These are phyloP conservation scores for Anas platyrhynchos DNA, from an alignment of 2,113 vertebrate species.

Conservation along the genomic window DNA sequence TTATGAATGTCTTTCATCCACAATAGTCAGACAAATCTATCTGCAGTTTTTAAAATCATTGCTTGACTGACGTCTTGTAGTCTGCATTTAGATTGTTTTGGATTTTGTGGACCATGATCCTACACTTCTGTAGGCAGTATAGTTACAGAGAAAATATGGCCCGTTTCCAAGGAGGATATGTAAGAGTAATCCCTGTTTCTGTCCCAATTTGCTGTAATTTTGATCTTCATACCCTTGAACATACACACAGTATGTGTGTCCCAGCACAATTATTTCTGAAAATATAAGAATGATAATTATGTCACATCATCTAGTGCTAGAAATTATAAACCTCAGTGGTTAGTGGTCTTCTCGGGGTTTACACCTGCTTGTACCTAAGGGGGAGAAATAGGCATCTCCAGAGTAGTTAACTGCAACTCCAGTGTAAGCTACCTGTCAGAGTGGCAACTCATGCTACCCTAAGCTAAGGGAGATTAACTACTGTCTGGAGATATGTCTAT, in stretches of 20 bases:
- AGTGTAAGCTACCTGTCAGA: too few relatives aligned
- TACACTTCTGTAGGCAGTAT: not conserved
- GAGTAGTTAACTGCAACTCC: too few relatives aligned
- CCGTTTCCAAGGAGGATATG: fast-evolving
- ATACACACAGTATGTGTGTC: not conserved
- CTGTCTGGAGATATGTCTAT: too few relatives aligned
- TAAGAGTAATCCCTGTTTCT: not conserved
- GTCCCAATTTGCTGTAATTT: not conserved
- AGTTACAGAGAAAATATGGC: not conserved
- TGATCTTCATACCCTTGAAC: not conserved
- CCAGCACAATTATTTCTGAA: not conserved
- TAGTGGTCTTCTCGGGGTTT: not conserved
- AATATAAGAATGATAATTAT: not conserved
- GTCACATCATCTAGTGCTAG: fast-evolving
- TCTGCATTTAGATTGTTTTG: not conserved
- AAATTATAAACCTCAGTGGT: not conserved
- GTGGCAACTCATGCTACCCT: too few relatives aligned
- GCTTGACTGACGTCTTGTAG: not conserved
- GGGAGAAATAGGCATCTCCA: too few relatives aligned
- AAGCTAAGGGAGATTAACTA: too few relatives aligned
- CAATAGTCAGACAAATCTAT: not conserved
- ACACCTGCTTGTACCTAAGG: fast-evolving
- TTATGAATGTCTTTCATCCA: not conserved
- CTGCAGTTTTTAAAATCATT: not conserved
- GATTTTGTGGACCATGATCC: not conserved